Base-by-base conservation (phyloP, 2,113 vertebrate genomes). In the Collichthys lucidus region DNA sequence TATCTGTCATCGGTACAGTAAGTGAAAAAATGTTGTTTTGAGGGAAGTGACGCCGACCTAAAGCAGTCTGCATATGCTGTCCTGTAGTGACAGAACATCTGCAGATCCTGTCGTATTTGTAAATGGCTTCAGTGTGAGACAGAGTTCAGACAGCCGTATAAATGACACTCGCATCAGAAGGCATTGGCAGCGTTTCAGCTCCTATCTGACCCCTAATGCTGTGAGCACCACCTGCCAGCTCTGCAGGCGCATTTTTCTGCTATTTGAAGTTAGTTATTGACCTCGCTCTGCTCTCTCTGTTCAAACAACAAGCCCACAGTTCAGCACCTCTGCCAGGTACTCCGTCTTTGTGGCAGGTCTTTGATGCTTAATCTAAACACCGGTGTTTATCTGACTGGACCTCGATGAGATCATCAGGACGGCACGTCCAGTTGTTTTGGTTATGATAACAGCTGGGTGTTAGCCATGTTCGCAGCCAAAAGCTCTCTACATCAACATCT, bases 281-380 rank as follows among this genome's bases (percentile, higher is more conserved):
- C 91, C 92, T 87, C 75, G 35, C 52, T 65, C 74, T 90, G 90
- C 86, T 88, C 87, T 59, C 76, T 73, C 77, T 88, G 82, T 79
- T 89, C 77, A 86, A 90, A 87, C 78, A 92, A 85, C 66, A 68
- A 82, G 82, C 80, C 80, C 66, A 78, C 74, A 81, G 89, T 85
- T 86, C 87, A 87, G 73, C 80, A 74, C 79, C 86, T 82, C 72
- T 87, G 90, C 85, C 90, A 92, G 90, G 87, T 91, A 84, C 80
- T 91, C 72, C 4, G 86, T 89, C 89, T 91, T 84, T 67, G 75
- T 88, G 85, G 77, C 90, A 90, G 85, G 59, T 59, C 92, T 92
- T 93, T 92, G 89, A 93, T 86, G 91, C 65, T 63, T 86, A 87
- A 89, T 88, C 88, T 88, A 86, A 89, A 87, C 88, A 77, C 77